phyloP scores from a whole-genome alignment of 2,797 vertebrate species.

The Cryptoprocta ferox region DNA sequence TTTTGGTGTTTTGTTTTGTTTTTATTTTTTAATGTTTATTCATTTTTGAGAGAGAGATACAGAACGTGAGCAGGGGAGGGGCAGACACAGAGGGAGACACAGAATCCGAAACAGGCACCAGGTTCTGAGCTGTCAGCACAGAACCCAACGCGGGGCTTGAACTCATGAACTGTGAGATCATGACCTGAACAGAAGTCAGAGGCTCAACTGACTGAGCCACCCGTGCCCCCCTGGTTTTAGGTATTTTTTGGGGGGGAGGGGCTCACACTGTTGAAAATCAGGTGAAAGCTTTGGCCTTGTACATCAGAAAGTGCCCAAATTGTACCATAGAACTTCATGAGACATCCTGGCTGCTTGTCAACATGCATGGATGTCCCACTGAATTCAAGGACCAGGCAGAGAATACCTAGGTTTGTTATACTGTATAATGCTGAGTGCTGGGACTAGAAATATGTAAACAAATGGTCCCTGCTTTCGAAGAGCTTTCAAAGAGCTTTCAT shows the following conservation, averaged over 20 bases:
- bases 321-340: background rate
- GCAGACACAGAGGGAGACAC: too few species aligned
- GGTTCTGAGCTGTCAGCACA: too few species aligned
- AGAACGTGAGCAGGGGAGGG: too few species aligned
- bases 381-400: background rate
- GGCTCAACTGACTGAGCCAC: too few species aligned
- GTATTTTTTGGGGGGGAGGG: background rate
- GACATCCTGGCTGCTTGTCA: background rate
- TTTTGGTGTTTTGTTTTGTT: background rate
- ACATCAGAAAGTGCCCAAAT: background rate
- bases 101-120: too few species aligned
- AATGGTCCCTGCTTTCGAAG: background rate
- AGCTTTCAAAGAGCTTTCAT: constrained; percentile 33
- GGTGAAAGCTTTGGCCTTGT: background rate
- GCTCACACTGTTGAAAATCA: background rate
- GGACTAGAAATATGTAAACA: background rate
- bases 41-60: too few species aligned
- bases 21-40: background rate
- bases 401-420: background rate
- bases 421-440: background rate
- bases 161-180: too few species aligned
- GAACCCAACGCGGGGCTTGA: too few species aligned
- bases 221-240: too few species aligned
- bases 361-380: background rate
- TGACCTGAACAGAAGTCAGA: too few species aligned